A percentile compares a stretch with the other conserved stretches of the same genome.
phyloP scores from a whole-genome alignment of 2,113 vertebrate genomes.

The Protomyctophum bolini region DNA sequence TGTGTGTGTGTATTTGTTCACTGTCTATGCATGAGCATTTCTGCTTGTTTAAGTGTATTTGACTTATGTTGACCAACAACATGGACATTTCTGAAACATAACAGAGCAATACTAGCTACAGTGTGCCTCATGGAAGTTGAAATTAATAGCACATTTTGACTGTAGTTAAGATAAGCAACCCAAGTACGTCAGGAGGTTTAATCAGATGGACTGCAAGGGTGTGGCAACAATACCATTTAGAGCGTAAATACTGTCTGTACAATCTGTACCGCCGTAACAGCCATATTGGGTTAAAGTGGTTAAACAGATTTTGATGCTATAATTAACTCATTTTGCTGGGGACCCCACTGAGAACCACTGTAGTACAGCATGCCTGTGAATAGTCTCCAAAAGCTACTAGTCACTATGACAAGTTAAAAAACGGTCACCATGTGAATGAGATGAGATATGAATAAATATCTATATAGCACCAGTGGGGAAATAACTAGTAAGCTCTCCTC shows the following conservation, averaged over 20 bases:
- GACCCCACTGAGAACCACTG: too few relatives aligned
- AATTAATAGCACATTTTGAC: not conserved
- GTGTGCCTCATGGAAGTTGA: not conserved
- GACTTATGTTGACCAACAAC: not conserved
- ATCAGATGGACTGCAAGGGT: slow-evolving; percentile 29
- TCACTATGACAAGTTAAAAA: too few relatives aligned
- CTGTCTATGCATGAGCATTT: not conserved
- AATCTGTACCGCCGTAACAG: too few relatives aligned
- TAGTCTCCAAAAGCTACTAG: too few relatives aligned
- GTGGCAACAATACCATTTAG: slow-evolving; percentile 6
- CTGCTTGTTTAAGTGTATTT: not conserved
- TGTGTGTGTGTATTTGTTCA: not conserved
- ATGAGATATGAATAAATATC: too few relatives aligned
- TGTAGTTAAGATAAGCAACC: not conserved
- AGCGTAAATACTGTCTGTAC: not conserved
- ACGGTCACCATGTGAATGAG: too few relatives aligned
- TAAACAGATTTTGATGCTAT: too few relatives aligned
- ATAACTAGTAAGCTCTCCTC: too few relatives aligned
- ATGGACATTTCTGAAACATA: not conserved
- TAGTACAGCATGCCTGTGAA: too few relatives aligned
- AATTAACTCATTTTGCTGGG: too few relatives aligned
- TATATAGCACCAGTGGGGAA: too few relatives aligned
- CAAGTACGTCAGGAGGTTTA: slow-evolving; percentile 7
- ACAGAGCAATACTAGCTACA: not conserved
- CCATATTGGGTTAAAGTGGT: too few relatives aligned